These are phyloP conservation scores for Athalia rosae DNA, from an alignment of 2,888 invertebrate species.

Conservation along the genomic window DNA sequence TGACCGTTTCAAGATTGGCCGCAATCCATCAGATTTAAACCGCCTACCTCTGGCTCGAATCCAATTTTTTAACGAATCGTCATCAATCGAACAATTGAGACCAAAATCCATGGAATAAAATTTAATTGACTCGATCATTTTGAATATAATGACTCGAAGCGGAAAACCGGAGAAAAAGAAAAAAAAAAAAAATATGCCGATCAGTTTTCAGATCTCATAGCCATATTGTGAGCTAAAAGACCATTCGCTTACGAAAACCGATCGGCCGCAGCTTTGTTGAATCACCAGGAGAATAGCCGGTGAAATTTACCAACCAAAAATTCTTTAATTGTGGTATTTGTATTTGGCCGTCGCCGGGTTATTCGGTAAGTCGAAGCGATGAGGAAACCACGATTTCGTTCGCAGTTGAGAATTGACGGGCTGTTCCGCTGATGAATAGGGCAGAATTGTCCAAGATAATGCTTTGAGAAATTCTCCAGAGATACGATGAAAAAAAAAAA, in stretches of 20 bases:
- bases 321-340: background rate
- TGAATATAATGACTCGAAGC: background rate
- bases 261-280: too few species aligned
- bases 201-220: too few species aligned
- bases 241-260: too few species aligned
- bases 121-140: background rate
- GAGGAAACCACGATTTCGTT: slow-evolving; percentile 16
- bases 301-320: background rate
- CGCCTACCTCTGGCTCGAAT: slow-evolving; percentile 11
- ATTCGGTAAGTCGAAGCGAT: slow-evolving; percentile 18
- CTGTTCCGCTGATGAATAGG: background rate
- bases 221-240: too few species aligned
- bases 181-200: background rate
- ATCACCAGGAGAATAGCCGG: background rate
- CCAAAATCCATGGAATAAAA: too few species aligned
- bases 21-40: background rate
- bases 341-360: background rate
- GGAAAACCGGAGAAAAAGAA: background rate
- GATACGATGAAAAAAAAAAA: background rate
- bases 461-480: background rate
- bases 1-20: slow-evolving; percentile 40
- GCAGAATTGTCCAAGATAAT: too few species aligned
- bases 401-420: background rate
- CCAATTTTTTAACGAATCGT: background rate
- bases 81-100: background rate